Base-by-base conservation (phyloP, 64 coral and sea anemone species). In the Porites australiensis region DNA sequence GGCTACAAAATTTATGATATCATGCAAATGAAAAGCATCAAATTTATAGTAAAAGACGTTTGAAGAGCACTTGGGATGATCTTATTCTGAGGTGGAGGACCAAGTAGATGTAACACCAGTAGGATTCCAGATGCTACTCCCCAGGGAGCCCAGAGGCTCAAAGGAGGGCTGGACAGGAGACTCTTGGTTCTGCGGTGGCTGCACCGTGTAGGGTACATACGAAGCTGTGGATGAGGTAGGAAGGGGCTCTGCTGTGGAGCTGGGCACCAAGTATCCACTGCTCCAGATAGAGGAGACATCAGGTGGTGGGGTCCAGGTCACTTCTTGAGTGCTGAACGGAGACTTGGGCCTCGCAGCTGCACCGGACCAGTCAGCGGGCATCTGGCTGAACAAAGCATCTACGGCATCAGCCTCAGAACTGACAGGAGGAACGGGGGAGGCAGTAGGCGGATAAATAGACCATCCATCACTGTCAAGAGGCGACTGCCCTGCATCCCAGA, bases 81-180 rank as follows among this genome's bases (percentile, higher is more conserved):
- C 61, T 88, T 77, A 98, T 70, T 94, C 89, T 58, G 93, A 94
- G n/a, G 90, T 89, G 14, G 91, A 79, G 19, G 95, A 94, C 95
- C 95, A 98, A 3, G 88, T 83, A 57, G 92, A 83, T 27, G 75
- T 74, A 2, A 63, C 67, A 77, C 92, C 87, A 46, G 90, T 87
- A 1, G 74, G 73, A 21, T 75, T 64, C 64, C 82, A 87, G 66
- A 89, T 91, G 18, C 71, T 79, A 13, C 83, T 89, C 16, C 82
- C 91, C 66, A 98, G 70, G 23, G 90, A 7, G 27, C 71, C 82
- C 78, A 98, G 87, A 51, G 88, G 90, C 54, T 93, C 86, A 58
- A 81, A 76, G 11, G 95, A 77, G 45, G 82, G 85, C 44, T 89
- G 69, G 15, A 83, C 87, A 60, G 43, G 63, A n/a, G 95, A 89